Evolutionary conservation across 2,797 vertebrate genomes (phyloP), one percentile per base, ranked within the genome.

Genomic region (Melopsittacus undulatus): DNA sequence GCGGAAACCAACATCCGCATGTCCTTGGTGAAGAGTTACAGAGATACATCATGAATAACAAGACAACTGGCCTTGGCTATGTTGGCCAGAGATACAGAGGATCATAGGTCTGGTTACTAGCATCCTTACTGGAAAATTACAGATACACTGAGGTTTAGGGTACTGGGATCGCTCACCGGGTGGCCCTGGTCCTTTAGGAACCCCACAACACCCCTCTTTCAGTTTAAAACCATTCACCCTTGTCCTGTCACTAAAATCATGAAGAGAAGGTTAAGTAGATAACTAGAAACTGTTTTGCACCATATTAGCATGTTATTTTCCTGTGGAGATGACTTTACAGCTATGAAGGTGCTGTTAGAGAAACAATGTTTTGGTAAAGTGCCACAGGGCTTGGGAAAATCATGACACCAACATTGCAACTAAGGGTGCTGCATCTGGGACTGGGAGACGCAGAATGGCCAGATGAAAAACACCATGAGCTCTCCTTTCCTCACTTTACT

Each of bases 251-350:
- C n/a, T 57, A 57, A 34, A 34, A 57, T 61, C 64, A 67, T 0
- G 1, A 16, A 36, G 13, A 89, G 19, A 81, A 54, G 36, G 36
- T 34, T 46, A 59, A 83, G 86, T 7, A 72, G 5, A 1, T 5
- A 64, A 46, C 34, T 18, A 36, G 29, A 64, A 73, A 78, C 40
- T 32, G 38, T 1, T 91, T 40, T 75, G 84, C 32, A 87, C 42
- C n/a, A 0, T 11, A 54, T n/a, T 38, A 51, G n/a, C 62, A 75
- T 0, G 0, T 5, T 17, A 5, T 20, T 70, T 57, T 63, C 77
- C 34, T 36, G 40, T 10, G 34, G 56, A 84, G 16, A 6, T 56
- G 43, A 43, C 32, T 84, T 72, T 23, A 29, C 14, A 45, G 56
- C n/a, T 40, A 22, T 6, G 4, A 48, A 76, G 23, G 30, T 63